Conservation (phyloP, 1,140 invertebrate species). For the Philotrypesis tridentata region DNA sequence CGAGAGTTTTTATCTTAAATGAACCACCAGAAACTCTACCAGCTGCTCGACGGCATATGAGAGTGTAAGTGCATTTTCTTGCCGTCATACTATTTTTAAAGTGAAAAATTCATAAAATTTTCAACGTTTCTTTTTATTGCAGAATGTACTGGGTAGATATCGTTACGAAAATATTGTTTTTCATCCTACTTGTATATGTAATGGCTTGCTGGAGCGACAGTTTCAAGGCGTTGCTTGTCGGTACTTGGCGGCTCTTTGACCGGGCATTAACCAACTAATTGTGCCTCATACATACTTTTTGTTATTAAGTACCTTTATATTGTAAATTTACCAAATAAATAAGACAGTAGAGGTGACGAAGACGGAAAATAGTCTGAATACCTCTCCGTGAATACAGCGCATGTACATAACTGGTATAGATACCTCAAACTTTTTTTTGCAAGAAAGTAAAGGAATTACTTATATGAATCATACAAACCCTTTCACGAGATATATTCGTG, state of each 20-base stretch:
- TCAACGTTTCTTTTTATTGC: slow-evolving; percentile 60
- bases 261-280: slow-evolving; percentile 45
- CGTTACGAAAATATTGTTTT: slow-evolving; percentile 71
- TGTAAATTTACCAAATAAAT: slow-evolving; percentile 59
- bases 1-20: slow-evolving; percentile 85
- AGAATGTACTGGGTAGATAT: slow-evolving; percentile 79
- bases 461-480: neutral
- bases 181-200: slow-evolving; percentile 67
- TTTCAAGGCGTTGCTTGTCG: slow-evolving; percentile 60
- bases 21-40: slow-evolving; percentile 89
- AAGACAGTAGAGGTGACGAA: slow-evolving; percentile 40
- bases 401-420: slow-evolving; percentile 13
- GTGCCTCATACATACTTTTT: slow-evolving; percentile 18
- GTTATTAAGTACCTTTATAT: slow-evolving; percentile 50
- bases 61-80: slow-evolving; percentile 76
- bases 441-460: slow-evolving; percentile 5
- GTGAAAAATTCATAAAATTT: neutral
- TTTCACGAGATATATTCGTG: neutral
- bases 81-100: neutral
- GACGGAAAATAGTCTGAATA: slow-evolving; percentile 14
- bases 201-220: slow-evolving; percentile 65
- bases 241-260: slow-evolving; percentile 52
- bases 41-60: slow-evolving; percentile 85
- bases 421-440: slow-evolving; percentile 18
- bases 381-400: slow-evolving; percentile 6